Evolutionary conservation across 2,888 invertebrate genomes (phyloP).

Genomic region (Habroteleia sp.): DNA sequence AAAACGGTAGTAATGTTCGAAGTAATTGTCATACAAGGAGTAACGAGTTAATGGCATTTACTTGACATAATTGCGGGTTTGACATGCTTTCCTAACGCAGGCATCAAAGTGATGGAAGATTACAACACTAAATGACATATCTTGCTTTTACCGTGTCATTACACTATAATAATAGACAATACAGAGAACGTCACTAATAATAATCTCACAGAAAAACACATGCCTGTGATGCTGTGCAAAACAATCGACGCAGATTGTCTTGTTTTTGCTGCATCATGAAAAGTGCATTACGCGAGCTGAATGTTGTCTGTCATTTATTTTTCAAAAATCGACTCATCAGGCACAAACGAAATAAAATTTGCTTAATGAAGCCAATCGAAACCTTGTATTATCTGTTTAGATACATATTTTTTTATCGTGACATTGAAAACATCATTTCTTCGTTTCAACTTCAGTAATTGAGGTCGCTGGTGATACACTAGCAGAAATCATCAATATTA

Average conservation of each 20-base stretch:
- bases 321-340: slow-evolving; percentile 9
- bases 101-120: slow-evolving; percentile 37
- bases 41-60: slow-evolving; percentile 56
- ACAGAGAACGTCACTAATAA: slow-evolving; percentile 43
- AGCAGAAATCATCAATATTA: slow-evolving; percentile 45
- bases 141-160: slow-evolving; percentile 49
- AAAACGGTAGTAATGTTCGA: slow-evolving; percentile 25
- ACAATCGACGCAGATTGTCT: slow-evolving; percentile 26
- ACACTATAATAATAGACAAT: slow-evolving; percentile 43
- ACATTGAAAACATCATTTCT: neutral
- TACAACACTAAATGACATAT: slow-evolving; percentile 56
- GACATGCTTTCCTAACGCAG: slow-evolving; percentile 33
- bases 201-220: slow-evolving; percentile 31
- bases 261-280: slow-evolving; percentile 37
- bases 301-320: slow-evolving; percentile 17
- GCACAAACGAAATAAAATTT: slow-evolving; percentile 1
- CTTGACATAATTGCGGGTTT: slow-evolving; percentile 46
- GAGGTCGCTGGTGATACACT: neutral
- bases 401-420: neutral
- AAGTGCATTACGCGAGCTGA: slow-evolving; percentile 26
- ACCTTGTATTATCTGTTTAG: neutral
- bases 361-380: slow-evolving; percentile 4
- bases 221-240: slow-evolving; percentile 21
- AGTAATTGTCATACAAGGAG: slow-evolving; percentile 41
- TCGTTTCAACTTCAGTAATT: neutral